A percentile compares a stretch with the other conserved stretches of the same genome.
Evolutionary conservation across 2,797 vertebrate genomes (phyloP).

Genomic region (Decapterus maruadsi): DNA sequence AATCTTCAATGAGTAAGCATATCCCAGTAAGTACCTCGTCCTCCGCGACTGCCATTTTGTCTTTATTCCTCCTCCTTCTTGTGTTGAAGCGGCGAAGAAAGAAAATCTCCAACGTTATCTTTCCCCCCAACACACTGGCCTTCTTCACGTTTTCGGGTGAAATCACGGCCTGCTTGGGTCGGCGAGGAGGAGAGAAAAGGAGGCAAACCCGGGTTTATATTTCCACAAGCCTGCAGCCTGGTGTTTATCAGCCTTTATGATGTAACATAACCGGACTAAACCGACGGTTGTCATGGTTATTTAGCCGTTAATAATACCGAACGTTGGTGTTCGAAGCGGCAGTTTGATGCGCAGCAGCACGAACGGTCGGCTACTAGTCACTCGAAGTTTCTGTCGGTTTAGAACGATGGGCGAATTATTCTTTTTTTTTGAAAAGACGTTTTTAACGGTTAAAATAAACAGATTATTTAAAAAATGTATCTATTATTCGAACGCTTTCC

Average conservation of each 20-base stretch:
- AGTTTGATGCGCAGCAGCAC: slow-evolving; percentile 42
- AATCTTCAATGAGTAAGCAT: slow-evolving; percentile 99
- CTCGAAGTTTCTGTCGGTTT: slow-evolving; percentile 36
- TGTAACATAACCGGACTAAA: fast-evolving
- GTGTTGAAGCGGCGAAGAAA: slow-evolving; percentile 19
- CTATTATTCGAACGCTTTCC: neutral
- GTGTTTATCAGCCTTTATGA: fast-evolving
- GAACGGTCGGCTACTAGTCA: neutral
- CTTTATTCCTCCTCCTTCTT: neutral
- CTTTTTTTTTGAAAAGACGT: too few relatives aligned
- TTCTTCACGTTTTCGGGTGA: slow-evolving; percentile 26
- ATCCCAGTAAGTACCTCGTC: slow-evolving; percentile 93
- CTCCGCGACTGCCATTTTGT: slow-evolving; percentile 47
- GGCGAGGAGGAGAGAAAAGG: too few relatives aligned
- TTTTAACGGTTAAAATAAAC: neutral
- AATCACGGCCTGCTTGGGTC: slow-evolving; percentile 58
- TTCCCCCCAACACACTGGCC: slow-evolving; percentile 50
- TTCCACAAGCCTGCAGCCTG: fast-evolving
- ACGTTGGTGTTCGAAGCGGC: slow-evolving; percentile 17
- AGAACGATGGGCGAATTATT: slow-evolving; percentile 28
- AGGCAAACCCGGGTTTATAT: neutral
- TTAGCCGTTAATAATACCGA: fast-evolving
- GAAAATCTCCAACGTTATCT: slow-evolving; percentile 32
- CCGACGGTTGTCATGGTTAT: fast-evolving
- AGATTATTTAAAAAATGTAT: too few relatives aligned